Evolutionary conservation across 2,113 vertebrate species (phyloP).

Genomic region (Zosterops japonicus): DNA sequence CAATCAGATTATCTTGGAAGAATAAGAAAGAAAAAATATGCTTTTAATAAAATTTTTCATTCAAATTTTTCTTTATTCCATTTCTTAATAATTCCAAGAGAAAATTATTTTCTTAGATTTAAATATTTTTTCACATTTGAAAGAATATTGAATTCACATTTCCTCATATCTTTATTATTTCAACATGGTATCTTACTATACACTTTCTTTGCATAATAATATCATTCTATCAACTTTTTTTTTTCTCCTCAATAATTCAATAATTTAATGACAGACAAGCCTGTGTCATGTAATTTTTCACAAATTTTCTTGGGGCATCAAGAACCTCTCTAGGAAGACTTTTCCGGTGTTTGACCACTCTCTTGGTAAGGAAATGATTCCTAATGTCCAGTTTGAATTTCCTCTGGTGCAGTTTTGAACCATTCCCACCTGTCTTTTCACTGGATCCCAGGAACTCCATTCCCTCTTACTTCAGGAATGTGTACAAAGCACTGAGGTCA

Average conservation of each 20-base stretch:
- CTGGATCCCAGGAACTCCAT: no score
- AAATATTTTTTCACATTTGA: background rate
- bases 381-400: background rate
- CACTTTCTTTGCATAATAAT: background rate
- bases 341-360: background rate
- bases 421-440: accelerated
- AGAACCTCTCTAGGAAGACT: background rate
- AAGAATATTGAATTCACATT: no score
- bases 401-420: background rate
- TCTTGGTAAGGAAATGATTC: accelerated
- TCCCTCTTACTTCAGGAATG: background rate
- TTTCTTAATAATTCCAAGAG: background rate
- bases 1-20: background rate
- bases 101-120: background rate
- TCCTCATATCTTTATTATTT: background rate
- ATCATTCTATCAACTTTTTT: background rate
- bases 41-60: background rate
- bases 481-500: accelerated
- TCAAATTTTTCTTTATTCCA: background rate
- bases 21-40: background rate
- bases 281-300: background rate
- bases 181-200: background rate
- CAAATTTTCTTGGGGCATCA: background rate
- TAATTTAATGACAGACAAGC: background rate
- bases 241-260: background rate